Conservation (phyloP, 2,113 vertebrate species). For the Phalacrocorax carbo region DNA sequence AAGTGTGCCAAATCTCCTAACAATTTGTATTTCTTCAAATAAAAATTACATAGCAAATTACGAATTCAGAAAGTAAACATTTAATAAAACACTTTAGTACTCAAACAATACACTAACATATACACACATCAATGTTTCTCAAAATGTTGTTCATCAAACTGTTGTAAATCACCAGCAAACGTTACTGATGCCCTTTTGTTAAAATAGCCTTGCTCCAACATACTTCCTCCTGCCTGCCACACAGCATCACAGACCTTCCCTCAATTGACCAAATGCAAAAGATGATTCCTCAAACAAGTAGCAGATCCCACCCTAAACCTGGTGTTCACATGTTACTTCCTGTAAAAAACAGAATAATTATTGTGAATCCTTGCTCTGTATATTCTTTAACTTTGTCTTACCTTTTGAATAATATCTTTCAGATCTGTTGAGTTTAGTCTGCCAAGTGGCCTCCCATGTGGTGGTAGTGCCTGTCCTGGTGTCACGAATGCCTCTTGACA, state of each 20-base stretch:
- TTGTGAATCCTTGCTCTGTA: not conserved
- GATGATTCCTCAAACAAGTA: not conserved
- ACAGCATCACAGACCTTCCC: not conserved
- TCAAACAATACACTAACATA: not conserved
- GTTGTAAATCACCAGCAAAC: not conserved
- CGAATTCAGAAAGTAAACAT: not conserved
- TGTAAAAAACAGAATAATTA: not conserved
- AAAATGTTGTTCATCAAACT: not conserved
- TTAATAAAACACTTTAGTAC: not conserved
- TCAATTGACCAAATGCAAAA: not conserved
- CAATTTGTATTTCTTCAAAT: not conserved
- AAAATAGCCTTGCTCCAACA: not conserved
- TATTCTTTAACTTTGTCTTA: conserved; percentile 31
- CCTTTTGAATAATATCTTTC: conserved; percentile 91
- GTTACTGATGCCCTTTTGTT: not conserved
- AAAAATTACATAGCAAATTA: not conserved
- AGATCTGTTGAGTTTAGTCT: conserved; percentile 83
- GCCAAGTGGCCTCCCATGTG: conserved; percentile 89
- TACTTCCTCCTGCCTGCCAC: not conserved
- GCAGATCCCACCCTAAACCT: not conserved
- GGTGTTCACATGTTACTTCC: not conserved
- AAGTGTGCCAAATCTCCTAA: not conserved
- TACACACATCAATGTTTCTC: not conserved
- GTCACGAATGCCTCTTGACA: conserved; percentile 67
- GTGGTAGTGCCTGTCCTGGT: conserved; percentile 83